Evolutionary conservation across 1,140 invertebrate species (phyloP).

Genomic region (Drosophila ogumai): DNA sequence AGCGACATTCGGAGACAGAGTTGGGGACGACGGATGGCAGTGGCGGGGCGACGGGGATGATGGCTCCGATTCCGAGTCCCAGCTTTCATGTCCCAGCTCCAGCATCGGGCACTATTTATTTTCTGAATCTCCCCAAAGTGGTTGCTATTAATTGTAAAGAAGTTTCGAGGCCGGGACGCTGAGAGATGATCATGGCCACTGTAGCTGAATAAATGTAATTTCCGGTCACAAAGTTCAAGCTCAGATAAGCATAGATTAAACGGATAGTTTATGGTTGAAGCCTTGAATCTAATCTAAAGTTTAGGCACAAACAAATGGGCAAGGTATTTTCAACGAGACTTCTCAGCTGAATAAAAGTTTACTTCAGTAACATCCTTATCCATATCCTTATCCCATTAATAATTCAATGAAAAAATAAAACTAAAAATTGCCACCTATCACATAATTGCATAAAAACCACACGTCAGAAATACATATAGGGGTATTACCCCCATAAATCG

Average conservation of each 20-base stretch:
- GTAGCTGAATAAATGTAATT: constrained; percentile 25
- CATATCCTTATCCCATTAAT: background rate
- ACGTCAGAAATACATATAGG: constrained; percentile 3
- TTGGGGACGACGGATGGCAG: constrained; percentile 19
- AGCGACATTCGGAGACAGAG: constrained; percentile 58
- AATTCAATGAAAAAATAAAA: background rate
- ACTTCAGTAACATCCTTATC: background rate
- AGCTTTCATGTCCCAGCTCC: constrained; percentile 7
- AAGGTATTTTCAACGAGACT: background rate
- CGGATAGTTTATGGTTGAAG: background rate
- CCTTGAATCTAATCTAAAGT: background rate
- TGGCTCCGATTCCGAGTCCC: constrained; percentile 1
- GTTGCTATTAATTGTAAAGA: constrained; percentile 63
- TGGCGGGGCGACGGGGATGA: constrained; percentile 9
- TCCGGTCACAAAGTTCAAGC: constrained; percentile 6
- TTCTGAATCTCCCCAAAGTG: constrained; percentile 38
- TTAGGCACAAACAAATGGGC: background rate
- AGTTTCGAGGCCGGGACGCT: constrained; percentile 22
- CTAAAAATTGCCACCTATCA: background rate
- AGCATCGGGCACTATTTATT: constrained; percentile 52
- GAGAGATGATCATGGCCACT: constrained; percentile 25
- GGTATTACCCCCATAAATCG: constrained; percentile 22
- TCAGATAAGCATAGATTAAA: constrained; percentile 21
- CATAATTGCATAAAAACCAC: constrained; percentile 4
- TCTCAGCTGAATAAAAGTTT: background rate